Base-by-base conservation (phyloP, 2,113 vertebrate genomes). In the Marmota flaviventris region DNA sequence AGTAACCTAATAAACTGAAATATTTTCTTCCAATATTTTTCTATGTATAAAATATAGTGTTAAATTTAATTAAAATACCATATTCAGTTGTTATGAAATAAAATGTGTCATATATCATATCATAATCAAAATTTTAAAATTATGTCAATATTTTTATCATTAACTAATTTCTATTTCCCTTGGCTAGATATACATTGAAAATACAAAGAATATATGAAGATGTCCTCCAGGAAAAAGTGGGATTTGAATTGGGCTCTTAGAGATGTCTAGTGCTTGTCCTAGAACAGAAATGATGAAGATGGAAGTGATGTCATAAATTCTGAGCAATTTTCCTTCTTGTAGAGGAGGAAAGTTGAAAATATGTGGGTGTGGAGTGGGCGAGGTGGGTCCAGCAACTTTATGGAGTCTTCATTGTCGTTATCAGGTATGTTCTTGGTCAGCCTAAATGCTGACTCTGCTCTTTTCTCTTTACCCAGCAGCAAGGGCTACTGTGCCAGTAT, bases 41-140 rank as follows among this genome's bases (percentile, higher is more conserved):
- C 39, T 90, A 65, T 3, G 25, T 67, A 78, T 63, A 56, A 96
- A 90, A 70, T 65, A 79, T 25, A n/a, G 18, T 72, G n/a, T 39
- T 83, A 94, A 83, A 37, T 25, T 82, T 27, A 76, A 69, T 85
- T 94, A 42, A 8, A 75, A 92, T 87, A 78, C 5, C 75, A 73
- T 39, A 10, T 18, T 16, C 2, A 11, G 69, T 51, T 70, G 3
- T n/a, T 67, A 85, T 48, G 53, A 73, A 51, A 76, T 56, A 18
- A 70, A 92, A 81, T 63, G 3, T 69, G 2, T 65, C 53, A 78
- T 37, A 5, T 11, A 79, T 79, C 9, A 25, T 65, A 58, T 90
- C 27, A 82, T 27, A 32, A 79, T 63, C 12, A 75, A 2, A 81
- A 53, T 77, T 45, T 45, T 76, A 81, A 78, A 85, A 10, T 39